Evolutionary conservation across 2,888 invertebrate species (phyloP).

Genomic region (Phyllotreta striolata): DNA sequence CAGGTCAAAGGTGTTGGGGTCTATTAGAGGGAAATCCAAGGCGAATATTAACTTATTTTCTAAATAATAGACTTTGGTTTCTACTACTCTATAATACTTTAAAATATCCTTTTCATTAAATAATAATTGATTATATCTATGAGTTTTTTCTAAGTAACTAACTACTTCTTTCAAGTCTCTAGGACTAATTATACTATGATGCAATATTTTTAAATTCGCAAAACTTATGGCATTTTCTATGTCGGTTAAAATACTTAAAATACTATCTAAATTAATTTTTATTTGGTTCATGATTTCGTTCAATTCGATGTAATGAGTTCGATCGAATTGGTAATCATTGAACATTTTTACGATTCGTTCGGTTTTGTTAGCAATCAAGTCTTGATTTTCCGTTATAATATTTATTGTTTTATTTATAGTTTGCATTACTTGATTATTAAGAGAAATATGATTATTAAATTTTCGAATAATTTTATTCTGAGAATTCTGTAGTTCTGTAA

Average conservation of each 20-base stretch:
- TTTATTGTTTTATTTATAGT: not conserved
- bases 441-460: no score
- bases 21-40: slow-evolving; percentile 2
- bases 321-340: not conserved
- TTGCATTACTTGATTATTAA: not conserved
- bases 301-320: not conserved
- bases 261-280: not conserved
- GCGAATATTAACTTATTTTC: not conserved
- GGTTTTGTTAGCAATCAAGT: not conserved
- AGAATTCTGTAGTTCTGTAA: no score
- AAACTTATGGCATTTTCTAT: slow-evolving; percentile 4
- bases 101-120: not conserved
- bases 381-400: not conserved
- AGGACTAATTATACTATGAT: not conserved
- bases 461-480: no score
- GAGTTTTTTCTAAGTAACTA: not conserved
- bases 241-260: slow-evolving; percentile 5
- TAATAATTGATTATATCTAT: slow-evolving; percentile 1
- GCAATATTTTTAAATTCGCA: slow-evolving; percentile 3
- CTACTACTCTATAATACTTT: not conserved
- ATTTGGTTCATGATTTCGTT: slow-evolving; percentile 5
- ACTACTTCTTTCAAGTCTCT: slow-evolving; percentile 1
- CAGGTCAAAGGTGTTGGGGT: not conserved
- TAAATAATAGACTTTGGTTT: slow-evolving; percentile 2
- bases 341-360: not conserved